Evolutionary conservation across 2,113 vertebrate species (phyloP), one percentile per base, ranked within the genome.

Genomic region (Stigmatopora argus): DNA sequence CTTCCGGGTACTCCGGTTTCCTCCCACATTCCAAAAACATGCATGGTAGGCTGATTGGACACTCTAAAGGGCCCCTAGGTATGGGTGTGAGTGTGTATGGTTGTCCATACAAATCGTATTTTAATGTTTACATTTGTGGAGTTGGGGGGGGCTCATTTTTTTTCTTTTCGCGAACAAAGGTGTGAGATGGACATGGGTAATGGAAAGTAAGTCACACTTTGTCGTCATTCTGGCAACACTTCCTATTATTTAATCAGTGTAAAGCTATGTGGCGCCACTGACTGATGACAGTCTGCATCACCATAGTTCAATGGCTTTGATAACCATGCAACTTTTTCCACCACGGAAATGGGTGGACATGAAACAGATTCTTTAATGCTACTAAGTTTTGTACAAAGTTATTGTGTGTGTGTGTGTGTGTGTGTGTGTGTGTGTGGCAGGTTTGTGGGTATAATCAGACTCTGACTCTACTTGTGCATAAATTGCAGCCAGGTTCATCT

Each of bases 221-320:
- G 9, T 65, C 68, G 68, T 78, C 69, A 67, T 51, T 2, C 47
- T 1, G 44, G 53, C 62, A 77, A 55, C 71, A 78, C 65, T 69
- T 80, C 73, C 74, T 73, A 62, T 69, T 35, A 67, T 68, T 67
- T 51, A 73, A 49, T 83, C 70, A 62, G 70, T 62, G 65, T 75
- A 63, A 58, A 58, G 48, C 6, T 53, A 1, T 23, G 65, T 77
- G 71, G 69, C 82, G 52, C 72, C 57, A 1, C n/a, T 2, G 47
- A 34, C 69, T 31, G 71, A 44, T 73, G 83, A 81, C 80, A 85
- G 79, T 19, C 60, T 67, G 73, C 73, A 70, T 77, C 78, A 55
- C 71, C 69, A 70, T 77, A 65, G 73, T 59, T 71, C 72, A 63
- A 59, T 62, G 72, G 65, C 64, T 13, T 47, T 2, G 75, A 86